Evolutionary conservation across 2,888 invertebrate species (phyloP).

Genomic region (Lochmaea capreae): DNA sequence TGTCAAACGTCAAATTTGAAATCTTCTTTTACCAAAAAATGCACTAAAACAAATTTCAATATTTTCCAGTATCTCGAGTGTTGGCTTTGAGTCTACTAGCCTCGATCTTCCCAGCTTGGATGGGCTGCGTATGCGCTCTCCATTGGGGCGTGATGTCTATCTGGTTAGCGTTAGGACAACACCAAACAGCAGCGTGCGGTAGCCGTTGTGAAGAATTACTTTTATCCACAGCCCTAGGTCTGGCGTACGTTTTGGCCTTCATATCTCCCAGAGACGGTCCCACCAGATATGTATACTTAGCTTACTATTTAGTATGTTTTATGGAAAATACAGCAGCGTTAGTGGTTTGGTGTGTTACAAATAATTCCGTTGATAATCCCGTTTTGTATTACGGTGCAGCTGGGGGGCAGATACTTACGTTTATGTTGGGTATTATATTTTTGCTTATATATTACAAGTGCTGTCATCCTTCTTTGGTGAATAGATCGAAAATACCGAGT

Average conservation of each 20-base stretch:
- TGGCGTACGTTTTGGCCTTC: constrained; percentile 72
- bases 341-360: constrained; percentile 66
- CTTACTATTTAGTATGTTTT: constrained; percentile 66
- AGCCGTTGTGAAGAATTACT: constrained; percentile 65
- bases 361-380: constrained; percentile 62
- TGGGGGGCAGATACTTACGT: constrained; percentile 62
- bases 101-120: constrained; percentile 67
- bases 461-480: constrained; percentile 64
- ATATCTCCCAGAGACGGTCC: constrained; percentile 72
- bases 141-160: constrained; percentile 71
- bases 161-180: constrained; percentile 68
- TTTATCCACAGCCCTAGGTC: constrained; percentile 69
- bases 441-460: constrained; percentile 65
- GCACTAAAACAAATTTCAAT: too few species aligned
- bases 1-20: too few species aligned
- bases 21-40: too few species aligned
- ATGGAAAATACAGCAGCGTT: constrained; percentile 67
- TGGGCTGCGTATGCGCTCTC: constrained; percentile 65
- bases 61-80: constrained; percentile 67
- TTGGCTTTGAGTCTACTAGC: constrained; percentile 70
- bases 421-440: constrained; percentile 62
- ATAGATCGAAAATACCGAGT: constrained; percentile 56
- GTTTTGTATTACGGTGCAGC: constrained; percentile 64
- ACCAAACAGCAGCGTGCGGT: constrained; percentile 65
- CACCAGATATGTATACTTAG: constrained; percentile 68